Evolutionary conservation across 2,797 vertebrate species (phyloP).

Genomic region (Sebastiscus tertius): DNA sequence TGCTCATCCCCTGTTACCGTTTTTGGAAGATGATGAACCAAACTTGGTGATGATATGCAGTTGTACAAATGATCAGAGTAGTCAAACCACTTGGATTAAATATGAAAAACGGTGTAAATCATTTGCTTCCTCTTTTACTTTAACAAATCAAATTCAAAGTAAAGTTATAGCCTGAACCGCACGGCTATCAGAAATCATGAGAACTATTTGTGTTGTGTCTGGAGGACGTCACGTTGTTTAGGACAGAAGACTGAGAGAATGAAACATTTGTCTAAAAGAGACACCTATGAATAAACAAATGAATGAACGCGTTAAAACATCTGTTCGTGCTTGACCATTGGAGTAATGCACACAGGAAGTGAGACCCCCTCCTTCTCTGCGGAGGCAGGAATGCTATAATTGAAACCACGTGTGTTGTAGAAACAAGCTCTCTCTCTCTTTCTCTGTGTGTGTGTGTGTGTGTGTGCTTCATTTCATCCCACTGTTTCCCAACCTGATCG

Average conservation of each 20-base stretch:
- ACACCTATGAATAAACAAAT: constrained; percentile 70
- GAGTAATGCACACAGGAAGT: constrained; percentile 76
- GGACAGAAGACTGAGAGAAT: background rate
- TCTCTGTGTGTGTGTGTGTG: background rate
- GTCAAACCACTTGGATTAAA: background rate
- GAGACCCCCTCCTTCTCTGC: constrained; percentile 66
- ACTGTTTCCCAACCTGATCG: constrained; percentile 45
- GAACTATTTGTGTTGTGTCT: constrained; percentile 54
- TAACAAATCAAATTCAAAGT: background rate
- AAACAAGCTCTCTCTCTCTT: constrained; percentile 53
- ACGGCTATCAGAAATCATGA: background rate
- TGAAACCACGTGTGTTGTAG: constrained; percentile 80
- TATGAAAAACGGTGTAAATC: background rate
- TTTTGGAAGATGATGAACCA: background rate
- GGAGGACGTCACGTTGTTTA: constrained; percentile 50
- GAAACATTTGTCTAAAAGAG: constrained; percentile 58
- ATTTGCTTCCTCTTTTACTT: background rate
- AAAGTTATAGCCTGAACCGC: background rate
- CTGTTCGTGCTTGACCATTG: constrained; percentile 74
- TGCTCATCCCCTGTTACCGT: background rate
- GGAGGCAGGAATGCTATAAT: constrained; percentile 81
- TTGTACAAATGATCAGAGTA: background rate
- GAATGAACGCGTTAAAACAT: constrained; percentile 71
- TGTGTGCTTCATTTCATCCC: constrained; percentile 14
- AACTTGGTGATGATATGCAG: background rate